Percentiles rank a stretch among this genome's conserved stretches.
Conservation (phyloP, 2,113 vertebrate genomes). For the Sinocyclocheilus grahami region DNA sequence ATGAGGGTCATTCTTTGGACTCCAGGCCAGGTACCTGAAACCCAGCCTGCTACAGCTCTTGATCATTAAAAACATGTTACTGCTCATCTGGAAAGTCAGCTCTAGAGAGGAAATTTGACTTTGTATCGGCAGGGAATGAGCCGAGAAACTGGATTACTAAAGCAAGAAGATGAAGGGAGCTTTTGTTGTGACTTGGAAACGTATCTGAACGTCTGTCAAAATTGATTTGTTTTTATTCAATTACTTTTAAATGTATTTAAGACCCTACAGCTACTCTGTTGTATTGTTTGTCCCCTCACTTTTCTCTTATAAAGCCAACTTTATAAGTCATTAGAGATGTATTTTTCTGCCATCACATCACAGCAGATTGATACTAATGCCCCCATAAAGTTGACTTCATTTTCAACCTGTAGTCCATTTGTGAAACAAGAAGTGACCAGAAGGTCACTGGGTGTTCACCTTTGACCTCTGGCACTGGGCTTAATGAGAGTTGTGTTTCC, state of each 20-base stretch:
- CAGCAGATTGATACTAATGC: constrained; percentile 27
- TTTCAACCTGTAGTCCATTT: constrained; percentile 49
- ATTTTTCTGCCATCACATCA: neutral
- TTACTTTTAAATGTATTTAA: neutral
- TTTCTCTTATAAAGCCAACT: neutral
- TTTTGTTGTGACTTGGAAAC: constrained; percentile 7
- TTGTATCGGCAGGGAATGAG: constrained; percentile 32
- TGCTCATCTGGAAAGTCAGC: constrained; percentile 53
- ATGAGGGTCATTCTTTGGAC: constrained; percentile 60
- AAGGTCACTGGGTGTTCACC: constrained; percentile 49
- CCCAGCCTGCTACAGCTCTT: constrained; percentile 34
- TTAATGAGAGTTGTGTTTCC: constrained; percentile 46
- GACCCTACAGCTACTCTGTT: no score
- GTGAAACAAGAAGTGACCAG: constrained; percentile 45
- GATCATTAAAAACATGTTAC: constrained; percentile 58
- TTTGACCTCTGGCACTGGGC: constrained; percentile 49
- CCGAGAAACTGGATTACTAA: constrained; percentile 49
- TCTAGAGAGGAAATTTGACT: constrained; percentile 42
- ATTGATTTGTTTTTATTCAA: neutral
- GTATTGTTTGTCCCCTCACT: no score
- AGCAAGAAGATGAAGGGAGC: neutral
- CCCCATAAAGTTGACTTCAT: constrained; percentile 37
- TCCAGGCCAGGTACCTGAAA: constrained; percentile 38
- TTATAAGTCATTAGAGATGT: no score
- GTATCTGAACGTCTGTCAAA: neutral